phyloP scores from a whole-genome alignment of 2,888 invertebrate genomes.

The Lypha dubia region DNA sequence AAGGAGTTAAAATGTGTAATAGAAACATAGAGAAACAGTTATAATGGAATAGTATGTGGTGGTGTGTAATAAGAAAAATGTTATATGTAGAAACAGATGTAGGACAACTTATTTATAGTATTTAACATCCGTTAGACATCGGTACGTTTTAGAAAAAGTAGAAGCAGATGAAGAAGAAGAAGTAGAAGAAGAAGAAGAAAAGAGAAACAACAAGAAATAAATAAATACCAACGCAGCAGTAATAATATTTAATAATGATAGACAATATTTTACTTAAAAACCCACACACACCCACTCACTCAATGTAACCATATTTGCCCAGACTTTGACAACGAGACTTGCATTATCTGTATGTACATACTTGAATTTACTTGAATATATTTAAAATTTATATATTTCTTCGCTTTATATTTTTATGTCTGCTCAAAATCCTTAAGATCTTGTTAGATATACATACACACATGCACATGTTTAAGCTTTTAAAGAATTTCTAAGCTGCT shows the following conservation, averaged over 20 bases:
- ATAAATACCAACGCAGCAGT: conserved; percentile 1
- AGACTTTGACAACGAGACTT: background rate
- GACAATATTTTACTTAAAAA: conserved; percentile 23
- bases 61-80: background rate
- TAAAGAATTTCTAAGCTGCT: conserved; percentile 35
- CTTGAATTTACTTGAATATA: conserved; percentile 22
- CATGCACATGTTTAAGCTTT: background rate
- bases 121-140: conserved; percentile 54
- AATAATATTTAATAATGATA: conserved; percentile 48
- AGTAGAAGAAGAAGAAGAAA: too few relatives aligned
- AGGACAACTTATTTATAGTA: conserved; percentile 61
- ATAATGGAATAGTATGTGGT: background rate
- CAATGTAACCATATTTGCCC: conserved; percentile 12
- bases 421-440: conserved; percentile 35
- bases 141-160: conserved; percentile 15
- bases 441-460: conserved; percentile 4
- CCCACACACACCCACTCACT: background rate
- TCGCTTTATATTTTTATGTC: conserved; percentile 10
- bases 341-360: conserved; percentile 13
- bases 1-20: background rate
- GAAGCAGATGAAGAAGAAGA: too few relatives aligned
- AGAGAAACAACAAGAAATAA: conserved; percentile 34
- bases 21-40: background rate
- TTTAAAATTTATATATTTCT: background rate
- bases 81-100: conserved; percentile 39